A percentile compares a stretch with the other conserved stretches of the same genome.
phyloP scores from a whole-genome alignment of 2,113 vertebrate species.

The Bombycilla garrulus region DNA sequence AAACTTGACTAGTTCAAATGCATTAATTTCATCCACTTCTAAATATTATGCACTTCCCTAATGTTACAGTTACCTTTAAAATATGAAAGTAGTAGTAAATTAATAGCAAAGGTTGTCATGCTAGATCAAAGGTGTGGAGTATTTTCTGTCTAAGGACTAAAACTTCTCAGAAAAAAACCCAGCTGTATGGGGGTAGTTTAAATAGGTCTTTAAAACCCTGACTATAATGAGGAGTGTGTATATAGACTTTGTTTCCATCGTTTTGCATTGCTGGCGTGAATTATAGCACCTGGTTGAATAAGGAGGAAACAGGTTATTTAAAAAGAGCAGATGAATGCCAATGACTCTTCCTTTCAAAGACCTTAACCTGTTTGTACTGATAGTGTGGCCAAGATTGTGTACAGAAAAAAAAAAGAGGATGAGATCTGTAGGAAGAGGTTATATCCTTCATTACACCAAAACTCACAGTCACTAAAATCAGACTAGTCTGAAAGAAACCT shows the following conservation, averaged over 20 bases:
- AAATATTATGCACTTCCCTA: neutral
- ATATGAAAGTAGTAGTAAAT: neutral
- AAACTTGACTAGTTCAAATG: neutral
- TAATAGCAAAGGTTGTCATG: neutral
- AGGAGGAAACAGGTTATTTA: neutral
- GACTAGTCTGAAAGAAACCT: neutral
- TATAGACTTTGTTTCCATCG: neutral
- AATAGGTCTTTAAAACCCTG: neutral
- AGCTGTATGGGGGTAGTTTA: neutral
- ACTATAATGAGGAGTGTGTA: neutral
- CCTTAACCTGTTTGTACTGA: neutral
- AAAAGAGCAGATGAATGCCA: neutral
- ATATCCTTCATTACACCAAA: neutral
- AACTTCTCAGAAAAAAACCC: neutral
- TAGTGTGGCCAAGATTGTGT: neutral
- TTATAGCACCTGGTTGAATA: neutral
- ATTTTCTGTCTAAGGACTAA: neutral
- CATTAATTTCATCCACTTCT: neutral
- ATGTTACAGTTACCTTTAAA: neutral
- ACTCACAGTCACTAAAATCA: neutral
- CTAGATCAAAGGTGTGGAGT: neutral
- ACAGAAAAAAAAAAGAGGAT: neutral
- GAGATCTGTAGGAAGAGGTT: neutral
- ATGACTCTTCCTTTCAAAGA: neutral
- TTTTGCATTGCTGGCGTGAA: neutral